These are phyloP conservation scores for Percina caprodes DNA, from an alignment of 2,113 vertebrate species.

Conservation along the genomic window DNA sequence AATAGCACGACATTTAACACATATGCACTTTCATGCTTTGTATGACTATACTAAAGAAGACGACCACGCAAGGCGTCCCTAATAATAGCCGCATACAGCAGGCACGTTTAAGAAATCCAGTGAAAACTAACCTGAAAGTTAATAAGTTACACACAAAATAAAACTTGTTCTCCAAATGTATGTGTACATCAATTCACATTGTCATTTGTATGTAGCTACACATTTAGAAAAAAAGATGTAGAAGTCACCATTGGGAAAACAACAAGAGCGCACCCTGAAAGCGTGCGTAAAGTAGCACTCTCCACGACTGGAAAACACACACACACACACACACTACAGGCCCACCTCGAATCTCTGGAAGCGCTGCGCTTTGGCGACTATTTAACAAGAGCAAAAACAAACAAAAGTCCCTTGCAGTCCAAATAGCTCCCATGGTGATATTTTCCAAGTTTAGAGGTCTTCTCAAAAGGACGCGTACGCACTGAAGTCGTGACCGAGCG, in stretches of 20 bases:
- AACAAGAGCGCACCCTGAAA: slow-evolving; percentile 66
- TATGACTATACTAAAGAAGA: background rate
- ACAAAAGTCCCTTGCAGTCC: slow-evolving; percentile 83
- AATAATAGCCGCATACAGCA: background rate
- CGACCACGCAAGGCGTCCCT: background rate
- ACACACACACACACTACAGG: slow-evolving; percentile 55
- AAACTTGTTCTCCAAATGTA: background rate
- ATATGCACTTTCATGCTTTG: background rate
- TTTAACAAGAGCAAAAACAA: slow-evolving; percentile 88
- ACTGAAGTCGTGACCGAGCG: slow-evolving; percentile 81
- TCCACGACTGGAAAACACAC: slow-evolving; percentile 56
- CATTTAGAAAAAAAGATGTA: background rate
- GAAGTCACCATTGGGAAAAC: slow-evolving; percentile 38
- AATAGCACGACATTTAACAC: background rate
- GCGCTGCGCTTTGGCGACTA: slow-evolving; percentile 82
- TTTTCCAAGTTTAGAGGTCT: slow-evolving; percentile 80
- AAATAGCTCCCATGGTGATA: slow-evolving; percentile 86
- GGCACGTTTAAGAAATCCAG: background rate
- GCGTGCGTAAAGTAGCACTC: slow-evolving; percentile 74
- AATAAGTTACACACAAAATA: slow-evolving; percentile 12
- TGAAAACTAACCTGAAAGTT: background rate
- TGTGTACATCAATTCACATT: background rate
- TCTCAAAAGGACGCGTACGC: slow-evolving; percentile 82
- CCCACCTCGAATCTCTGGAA: slow-evolving; percentile 85
- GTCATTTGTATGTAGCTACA: background rate